phyloP scores from a whole-genome alignment of 2,797 vertebrate genomes.

The Jordanella pulchra region DNA sequence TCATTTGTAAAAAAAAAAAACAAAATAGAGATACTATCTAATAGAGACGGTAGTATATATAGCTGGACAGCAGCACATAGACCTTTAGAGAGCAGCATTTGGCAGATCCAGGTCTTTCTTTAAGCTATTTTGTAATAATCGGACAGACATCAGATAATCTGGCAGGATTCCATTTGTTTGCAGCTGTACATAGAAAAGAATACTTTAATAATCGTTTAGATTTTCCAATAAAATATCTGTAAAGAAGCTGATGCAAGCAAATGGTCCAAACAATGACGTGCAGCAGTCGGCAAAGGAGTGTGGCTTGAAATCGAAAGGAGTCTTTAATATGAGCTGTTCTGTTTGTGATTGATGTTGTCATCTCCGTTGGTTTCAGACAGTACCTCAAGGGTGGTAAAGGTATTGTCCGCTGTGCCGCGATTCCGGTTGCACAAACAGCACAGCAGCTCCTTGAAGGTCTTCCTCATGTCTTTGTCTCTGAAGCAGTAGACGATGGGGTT shows the following conservation, averaged over 20 bases:
- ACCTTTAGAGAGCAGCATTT: no score
- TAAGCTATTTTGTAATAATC: not conserved
- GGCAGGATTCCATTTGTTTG: not conserved
- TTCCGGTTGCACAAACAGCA: conserved; percentile 70
- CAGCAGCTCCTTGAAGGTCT: conserved; percentile 87
- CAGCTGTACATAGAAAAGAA: not conserved
- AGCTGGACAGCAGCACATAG: no score
- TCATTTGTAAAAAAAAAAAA: no score
- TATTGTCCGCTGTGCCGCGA: conserved; percentile 25
- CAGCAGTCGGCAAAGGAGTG: not conserved
- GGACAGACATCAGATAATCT: not conserved
- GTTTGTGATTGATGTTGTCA: conserved; percentile 26
- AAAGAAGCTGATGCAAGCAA: not conserved
- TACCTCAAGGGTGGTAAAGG: conserved; percentile 81
- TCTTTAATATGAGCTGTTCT: conserved; percentile 34
- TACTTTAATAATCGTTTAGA: not conserved
- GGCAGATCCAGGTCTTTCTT: not conserved
- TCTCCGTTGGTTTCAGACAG: conserved; percentile 68
- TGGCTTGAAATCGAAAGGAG: not conserved
- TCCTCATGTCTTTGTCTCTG: conserved; percentile 90
- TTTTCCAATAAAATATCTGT: conserved; percentile 1
- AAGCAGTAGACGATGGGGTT: conserved; percentile 93
- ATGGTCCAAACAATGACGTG: not conserved
- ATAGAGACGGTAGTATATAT: no score
- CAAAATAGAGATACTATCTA: no score